Percentiles rank a stretch among this genome's conserved stretches.
Evolutionary conservation across 2,113 vertebrate genomes (phyloP).

Genomic region (Excalfactoria chinensis): DNA sequence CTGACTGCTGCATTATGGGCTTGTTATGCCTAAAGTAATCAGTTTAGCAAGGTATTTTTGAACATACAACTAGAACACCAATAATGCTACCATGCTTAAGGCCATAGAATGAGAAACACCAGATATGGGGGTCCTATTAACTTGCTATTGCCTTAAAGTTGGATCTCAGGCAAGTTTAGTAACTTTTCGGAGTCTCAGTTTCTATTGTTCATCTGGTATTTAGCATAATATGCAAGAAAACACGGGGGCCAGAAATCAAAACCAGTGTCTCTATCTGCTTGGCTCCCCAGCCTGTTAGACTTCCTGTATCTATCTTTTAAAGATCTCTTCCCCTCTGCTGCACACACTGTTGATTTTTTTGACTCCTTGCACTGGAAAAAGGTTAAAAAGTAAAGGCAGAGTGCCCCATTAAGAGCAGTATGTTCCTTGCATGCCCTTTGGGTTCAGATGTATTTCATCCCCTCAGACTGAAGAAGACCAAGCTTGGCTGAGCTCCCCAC

Average conservation of each 20-base stretch:
- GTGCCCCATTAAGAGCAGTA: neutral
- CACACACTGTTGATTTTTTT: neutral
- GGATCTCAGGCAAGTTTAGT: neutral
- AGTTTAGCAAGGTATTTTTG: neutral
- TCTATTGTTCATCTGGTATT: neutral
- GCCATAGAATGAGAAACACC: neutral
- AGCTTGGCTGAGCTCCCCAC: neutral
- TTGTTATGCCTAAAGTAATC: neutral
- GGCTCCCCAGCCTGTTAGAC: fast-evolving
- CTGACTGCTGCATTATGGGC: neutral
- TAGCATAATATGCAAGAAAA: neutral
- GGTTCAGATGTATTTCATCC: fast-evolving
- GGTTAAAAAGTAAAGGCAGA: neutral
- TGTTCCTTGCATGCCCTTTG: neutral
- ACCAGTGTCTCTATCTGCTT: neutral
- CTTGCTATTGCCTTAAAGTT: neutral
- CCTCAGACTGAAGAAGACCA: neutral
- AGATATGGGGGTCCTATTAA: neutral
- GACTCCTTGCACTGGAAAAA: neutral
- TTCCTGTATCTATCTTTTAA: neutral
- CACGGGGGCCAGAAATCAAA: neutral
- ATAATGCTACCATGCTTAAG: fast-evolving
- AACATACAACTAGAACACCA: neutral
- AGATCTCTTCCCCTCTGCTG: neutral
- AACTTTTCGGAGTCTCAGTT: neutral